Conservation (phyloP, 35 echinoderm and acorn worm genomes). For the Apostichopus parvimensis region DNA sequence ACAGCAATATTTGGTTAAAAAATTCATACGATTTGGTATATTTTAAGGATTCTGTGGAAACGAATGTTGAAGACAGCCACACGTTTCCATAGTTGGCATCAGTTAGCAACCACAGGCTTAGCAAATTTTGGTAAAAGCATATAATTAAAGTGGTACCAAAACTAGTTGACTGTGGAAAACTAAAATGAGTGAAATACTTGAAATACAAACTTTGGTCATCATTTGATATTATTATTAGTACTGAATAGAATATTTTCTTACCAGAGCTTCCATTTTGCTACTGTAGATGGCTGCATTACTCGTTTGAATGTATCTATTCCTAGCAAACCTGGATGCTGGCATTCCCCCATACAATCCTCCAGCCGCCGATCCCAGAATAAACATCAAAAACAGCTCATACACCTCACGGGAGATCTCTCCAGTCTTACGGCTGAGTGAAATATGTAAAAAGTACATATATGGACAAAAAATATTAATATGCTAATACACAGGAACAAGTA, state of each 20-base stretch:
- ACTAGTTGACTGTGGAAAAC: too few species aligned
- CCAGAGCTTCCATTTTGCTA: constrained; percentile 74
- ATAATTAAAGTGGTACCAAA: too few species aligned
- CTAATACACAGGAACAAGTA: neutral
- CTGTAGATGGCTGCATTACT: constrained; percentile 69
- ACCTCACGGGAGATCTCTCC: constrained; percentile 67
- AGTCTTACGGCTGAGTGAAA: constrained; percentile 28
- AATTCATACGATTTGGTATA: too few species aligned
- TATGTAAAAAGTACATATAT: neutral
- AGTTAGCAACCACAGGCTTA: too few species aligned
- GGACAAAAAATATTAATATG: neutral
- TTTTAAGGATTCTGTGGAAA: too few species aligned
- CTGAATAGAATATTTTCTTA: constrained; percentile 10
- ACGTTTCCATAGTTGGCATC: too few species aligned
- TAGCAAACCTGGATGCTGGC: constrained; percentile 76
- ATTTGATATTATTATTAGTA: too few species aligned
- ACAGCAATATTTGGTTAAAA: too few species aligned
- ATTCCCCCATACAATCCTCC: constrained; percentile 84
- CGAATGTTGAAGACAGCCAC: too few species aligned
- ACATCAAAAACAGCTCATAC: constrained; percentile 78
- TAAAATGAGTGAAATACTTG: too few species aligned
- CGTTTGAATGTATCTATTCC: constrained; percentile 75
- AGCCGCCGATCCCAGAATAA: constrained; percentile 44
- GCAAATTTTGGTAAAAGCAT: too few species aligned
- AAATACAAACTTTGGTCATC: too few species aligned